Base-by-base conservation (phyloP, 2,113 vertebrate genomes). In the Cyanistes caeruleus region DNA sequence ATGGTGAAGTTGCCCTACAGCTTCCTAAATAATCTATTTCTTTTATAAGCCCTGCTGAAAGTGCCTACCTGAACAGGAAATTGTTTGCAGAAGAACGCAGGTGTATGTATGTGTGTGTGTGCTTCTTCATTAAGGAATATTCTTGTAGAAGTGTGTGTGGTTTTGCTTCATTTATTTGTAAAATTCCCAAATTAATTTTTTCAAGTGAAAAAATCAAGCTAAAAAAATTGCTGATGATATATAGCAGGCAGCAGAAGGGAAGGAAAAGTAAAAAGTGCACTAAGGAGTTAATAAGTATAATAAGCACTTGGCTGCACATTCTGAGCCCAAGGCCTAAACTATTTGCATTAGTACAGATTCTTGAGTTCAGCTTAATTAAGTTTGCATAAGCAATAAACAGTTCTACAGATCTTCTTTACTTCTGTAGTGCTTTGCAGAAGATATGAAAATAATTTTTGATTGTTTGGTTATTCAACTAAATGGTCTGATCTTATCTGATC, bases 311-410 rank as follows among this genome's bases (percentile, higher is more conserved):
- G 43, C 64, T 81, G 67, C 68, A 78, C 43, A 72, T 87, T 90
- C 94, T 91, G 58, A 96, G 70, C 87, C 67, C 39, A 70, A 90
- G 69, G 76, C 67, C 53, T 83, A 59, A 76, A 73, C 51, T 73
- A 16, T 78, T 93, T 79, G 60, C 30, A 62, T 80, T 55, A 77
- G 53, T 48, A 63, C 8, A 69, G 75, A 67, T 89, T 59, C 37
- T 93, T 75, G 43, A 82, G 25, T 69, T 85, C 69, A 68, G n/a
- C 15, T 87, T 89, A 87, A 92, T 87, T 91, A 87, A 62, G 74
- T 92, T 93, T 96, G 23, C 28, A 92, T 28, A 89, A 58, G 31
- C 27, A 89, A 30, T 48, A 84, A 92, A 89, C 27, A 78, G 58
- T 27, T 70, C 16, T 72, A 83, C 51, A 85, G 33, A 49, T 41